phyloP scores from a whole-genome alignment of 2,113 vertebrate genomes.

The Danio rerio region GRCz12tu NC_133196.1:15368001-15368500 shows the following conservation, averaged over 20 bases:
- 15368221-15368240: too few relatives aligned
- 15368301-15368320: too few relatives aligned
- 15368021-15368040: slow-evolving; percentile 31
- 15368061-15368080: slow-evolving; percentile 20
- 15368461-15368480: too few relatives aligned
- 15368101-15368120: slow-evolving; percentile 25
- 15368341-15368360: too few relatives aligned
- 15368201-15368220: not conserved
- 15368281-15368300: too few relatives aligned
- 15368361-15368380: too few relatives aligned
- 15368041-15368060: not conserved
- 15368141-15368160: not conserved
- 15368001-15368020: slow-evolving; percentile 23
- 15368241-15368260: not conserved
- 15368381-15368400: not conserved
- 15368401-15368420: not conserved
- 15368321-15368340: not conserved
- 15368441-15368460: not conserved
- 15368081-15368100: slow-evolving; percentile 43
- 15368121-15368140: not conserved
- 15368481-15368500: too few relatives aligned
- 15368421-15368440: not conserved
- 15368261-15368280: too few relatives aligned
- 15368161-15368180: not conserved
- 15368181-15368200: not conserved